Conservation (phyloP, 1,140 invertebrate genomes). For the Saccostrea glomerata region DNA sequence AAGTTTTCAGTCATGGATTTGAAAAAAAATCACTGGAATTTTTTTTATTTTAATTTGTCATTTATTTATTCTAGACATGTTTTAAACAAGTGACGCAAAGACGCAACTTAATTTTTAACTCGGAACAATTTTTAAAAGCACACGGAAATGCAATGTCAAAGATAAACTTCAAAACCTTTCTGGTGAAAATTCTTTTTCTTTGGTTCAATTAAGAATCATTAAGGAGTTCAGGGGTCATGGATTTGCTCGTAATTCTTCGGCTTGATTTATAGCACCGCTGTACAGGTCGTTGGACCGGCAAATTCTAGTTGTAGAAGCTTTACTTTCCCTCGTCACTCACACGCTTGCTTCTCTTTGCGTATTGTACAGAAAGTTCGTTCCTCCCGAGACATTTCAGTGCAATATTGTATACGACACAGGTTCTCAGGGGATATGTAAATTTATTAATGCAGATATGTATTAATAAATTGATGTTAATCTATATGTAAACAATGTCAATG, state of each 20-base stretch:
- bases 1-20: not conserved
- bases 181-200: not conserved
- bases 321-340: not conserved
- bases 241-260: not conserved
- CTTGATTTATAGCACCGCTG: slow-evolving; percentile 12
- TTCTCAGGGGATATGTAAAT: not conserved
- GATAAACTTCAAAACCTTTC: not conserved
- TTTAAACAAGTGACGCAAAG: too few relatives aligned
- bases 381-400: not conserved
- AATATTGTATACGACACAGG: not conserved
- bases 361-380: not conserved
- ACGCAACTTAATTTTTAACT: too few relatives aligned
- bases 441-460: not conserved
- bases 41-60: not conserved
- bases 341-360: not conserved
- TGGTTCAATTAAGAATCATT: slow-evolving; percentile 26
- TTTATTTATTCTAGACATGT: too few relatives aligned
- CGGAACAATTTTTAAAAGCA: not conserved
- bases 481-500: not conserved
- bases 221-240: not conserved
- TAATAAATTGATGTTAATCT: not conserved
- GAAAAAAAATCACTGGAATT: not conserved
- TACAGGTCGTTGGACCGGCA: not conserved
- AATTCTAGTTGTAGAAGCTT: not conserved
- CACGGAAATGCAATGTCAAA: not conserved